These are phyloP conservation scores for Phymorhynchus buccinoides DNA, from an alignment of 1,140 invertebrate species.

Conservation along the genomic window DNA sequence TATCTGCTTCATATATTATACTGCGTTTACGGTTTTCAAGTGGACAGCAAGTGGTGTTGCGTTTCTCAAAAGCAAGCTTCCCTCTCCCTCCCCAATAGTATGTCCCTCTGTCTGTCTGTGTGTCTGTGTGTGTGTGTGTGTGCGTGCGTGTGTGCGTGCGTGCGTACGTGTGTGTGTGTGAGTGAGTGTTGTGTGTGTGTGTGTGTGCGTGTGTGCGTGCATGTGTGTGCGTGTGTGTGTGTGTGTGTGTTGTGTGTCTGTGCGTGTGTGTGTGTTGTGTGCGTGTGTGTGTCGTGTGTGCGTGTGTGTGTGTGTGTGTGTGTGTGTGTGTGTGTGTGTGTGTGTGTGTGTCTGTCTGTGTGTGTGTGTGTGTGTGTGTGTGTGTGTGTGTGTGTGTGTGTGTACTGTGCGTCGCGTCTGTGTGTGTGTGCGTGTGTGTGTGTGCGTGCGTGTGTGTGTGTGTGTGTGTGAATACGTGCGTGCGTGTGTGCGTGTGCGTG, in stretches of 20 bases:
- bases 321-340: conserved; percentile 21
- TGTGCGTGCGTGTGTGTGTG: neutral
- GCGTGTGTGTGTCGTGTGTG: no score
- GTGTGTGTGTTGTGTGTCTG: no score
- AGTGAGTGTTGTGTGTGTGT: neutral
- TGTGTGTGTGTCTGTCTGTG: conserved; percentile 2
- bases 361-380: neutral
- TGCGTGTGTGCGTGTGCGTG: no score
- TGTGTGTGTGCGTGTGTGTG: neutral
- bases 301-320: conserved; percentile 18
- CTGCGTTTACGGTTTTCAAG: no score
- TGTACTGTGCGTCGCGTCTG: neutral
- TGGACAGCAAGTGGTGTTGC: no score
- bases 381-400: conserved; percentile 5
- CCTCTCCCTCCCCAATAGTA: no score
- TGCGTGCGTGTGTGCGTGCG: neutral
- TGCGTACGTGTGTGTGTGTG: neutral
- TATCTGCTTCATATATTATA: no score
- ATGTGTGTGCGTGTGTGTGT: no score
- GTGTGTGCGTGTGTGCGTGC: neutral
- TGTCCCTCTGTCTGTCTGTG: no score
- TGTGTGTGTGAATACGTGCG: neutral
- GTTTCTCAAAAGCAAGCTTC: no score
- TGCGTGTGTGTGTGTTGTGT: no score
- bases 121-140: neutral